phyloP scores from a whole-genome alignment of 2,888 invertebrate species.

The Philereme transversata region DNA sequence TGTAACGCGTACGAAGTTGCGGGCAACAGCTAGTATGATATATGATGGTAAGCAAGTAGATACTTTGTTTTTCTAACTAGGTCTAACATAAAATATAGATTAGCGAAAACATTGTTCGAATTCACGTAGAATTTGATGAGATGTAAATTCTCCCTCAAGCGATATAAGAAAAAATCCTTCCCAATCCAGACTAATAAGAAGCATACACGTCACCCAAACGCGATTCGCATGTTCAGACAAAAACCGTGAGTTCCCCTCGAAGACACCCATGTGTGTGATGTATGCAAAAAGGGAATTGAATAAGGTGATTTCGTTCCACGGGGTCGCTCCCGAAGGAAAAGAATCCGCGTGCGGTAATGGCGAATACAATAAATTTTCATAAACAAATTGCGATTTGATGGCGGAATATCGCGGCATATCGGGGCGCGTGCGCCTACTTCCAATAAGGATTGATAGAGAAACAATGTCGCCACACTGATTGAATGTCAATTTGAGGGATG shows the following conservation, averaged over 20 bases:
- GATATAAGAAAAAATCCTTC: slow-evolving; percentile 71
- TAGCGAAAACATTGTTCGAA: slow-evolving; percentile 23
- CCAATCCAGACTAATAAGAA: slow-evolving; percentile 80
- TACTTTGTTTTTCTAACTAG: neutral
- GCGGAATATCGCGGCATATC: slow-evolving; percentile 73
- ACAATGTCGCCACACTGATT: slow-evolving; percentile 82
- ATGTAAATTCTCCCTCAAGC: slow-evolving; percentile 47
- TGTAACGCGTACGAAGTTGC: no score
- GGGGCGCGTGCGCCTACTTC: slow-evolving; percentile 74
- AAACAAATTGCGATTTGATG: slow-evolving; percentile 84
- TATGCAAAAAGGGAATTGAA: slow-evolving; percentile 84
- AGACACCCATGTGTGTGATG: slow-evolving; percentile 76
- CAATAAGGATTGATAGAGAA: slow-evolving; percentile 83
- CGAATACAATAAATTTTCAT: slow-evolving; percentile 84
- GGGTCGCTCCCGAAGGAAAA: slow-evolving; percentile 80
- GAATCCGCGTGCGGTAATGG: slow-evolving; percentile 79
- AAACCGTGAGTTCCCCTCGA: slow-evolving; percentile 71
- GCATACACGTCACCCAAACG: slow-evolving; percentile 78
- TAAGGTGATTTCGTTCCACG: slow-evolving; percentile 82
- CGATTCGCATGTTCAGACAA: slow-evolving; percentile 82
- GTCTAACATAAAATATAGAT: slow-evolving; percentile 23
- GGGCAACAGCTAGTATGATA: no score
- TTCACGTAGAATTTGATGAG: slow-evolving; percentile 35
- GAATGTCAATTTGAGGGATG: slow-evolving; percentile 79
- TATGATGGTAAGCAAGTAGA: no score